Evolutionary conservation across 2,797 vertebrate species (phyloP).

Genomic region (Crenichthys baileyi): DNA sequence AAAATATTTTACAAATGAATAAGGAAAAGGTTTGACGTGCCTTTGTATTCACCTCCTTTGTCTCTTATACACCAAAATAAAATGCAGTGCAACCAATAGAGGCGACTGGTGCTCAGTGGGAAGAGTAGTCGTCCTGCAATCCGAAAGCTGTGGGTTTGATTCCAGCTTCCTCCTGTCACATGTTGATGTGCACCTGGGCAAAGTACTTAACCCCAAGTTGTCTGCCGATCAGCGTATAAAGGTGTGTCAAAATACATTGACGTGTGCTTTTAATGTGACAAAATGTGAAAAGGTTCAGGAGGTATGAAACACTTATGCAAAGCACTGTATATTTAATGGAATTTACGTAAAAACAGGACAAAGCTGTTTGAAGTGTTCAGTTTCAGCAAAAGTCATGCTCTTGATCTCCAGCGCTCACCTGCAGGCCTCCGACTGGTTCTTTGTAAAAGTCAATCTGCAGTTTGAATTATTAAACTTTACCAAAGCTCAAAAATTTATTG

Average conservation of each 20-base stretch:
- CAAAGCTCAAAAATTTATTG: background rate
- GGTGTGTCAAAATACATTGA: no score
- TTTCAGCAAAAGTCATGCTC: no score
- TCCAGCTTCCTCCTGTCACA: no score
- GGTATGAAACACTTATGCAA: background rate
- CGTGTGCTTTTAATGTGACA: background rate
- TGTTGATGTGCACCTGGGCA: no score
- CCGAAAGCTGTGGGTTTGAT: no score
- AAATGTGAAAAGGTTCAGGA: background rate
- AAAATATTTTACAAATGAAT: background rate
- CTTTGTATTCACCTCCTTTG: no score
- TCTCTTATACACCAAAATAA: background rate
- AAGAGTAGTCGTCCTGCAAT: no score
- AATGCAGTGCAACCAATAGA: background rate
- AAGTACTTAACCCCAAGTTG: no score
- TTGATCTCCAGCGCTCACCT: background rate
- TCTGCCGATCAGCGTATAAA: no score
- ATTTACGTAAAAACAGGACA: background rate
- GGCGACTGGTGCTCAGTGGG: no score
- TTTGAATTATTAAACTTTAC: slow-evolving; percentile 15
- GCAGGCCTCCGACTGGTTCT: background rate
- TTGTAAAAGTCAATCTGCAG: background rate
- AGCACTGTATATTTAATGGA: background rate
- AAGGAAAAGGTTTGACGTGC: no score
- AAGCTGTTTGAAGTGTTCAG: background rate